Evolutionary conservation across 2,888 invertebrate genomes (phyloP), one percentile per base, ranked within the genome.

Genomic region (Dicroscelio sp.): DNA sequence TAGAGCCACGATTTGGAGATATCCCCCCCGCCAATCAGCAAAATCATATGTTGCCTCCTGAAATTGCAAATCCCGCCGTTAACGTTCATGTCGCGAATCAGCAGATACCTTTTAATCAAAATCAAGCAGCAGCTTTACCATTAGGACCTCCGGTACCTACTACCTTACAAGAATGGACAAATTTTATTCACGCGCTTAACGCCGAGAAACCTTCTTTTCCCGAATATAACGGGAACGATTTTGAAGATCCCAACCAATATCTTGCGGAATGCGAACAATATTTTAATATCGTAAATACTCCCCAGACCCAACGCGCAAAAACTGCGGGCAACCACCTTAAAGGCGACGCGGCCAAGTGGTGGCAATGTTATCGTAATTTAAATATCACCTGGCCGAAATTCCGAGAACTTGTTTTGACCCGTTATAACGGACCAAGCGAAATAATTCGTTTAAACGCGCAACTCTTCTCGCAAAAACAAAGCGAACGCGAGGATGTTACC

Each of bases 391-490:
- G 14, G 43, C 43, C 43, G 14, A 38, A 38, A 20, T 20, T 4
- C 48, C 48, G n/a, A n/a, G n/a, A n/a, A n/a, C n/a, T n/a, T n/a
- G n/a, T n/a, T n/a, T n/a, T n/a, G n/a, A n/a, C n/a, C n/a, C n/a
- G n/a, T n/a, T n/a, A n/a, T n/a, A n/a, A n/a, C n/a, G n/a, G n/a
- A 48, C 48, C 48, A 38, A 58, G 55, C 55, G 2, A n/a, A n/a
- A n/a, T n/a, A 58, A 58, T 58, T 30, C 2, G 1, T 12, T 63
- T 86, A 4, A 33, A 67, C 2, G 67, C 86, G 6, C 33, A 65
- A 17, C 58, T 78, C 0, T 78, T 38, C 43, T 67, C 86, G 2
- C 33, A 86, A 25, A 23, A 27, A 33, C 78, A 86, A 23, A 38
- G 48, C 2, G 83, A 69, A 25, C 27, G 38, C 2, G 84, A 84